Percentiles rank a stretch among this genome's conserved stretches.
phyloP scores from a whole-genome alignment of 2,797 vertebrate genomes.

The Sebastes alutus region DNA sequence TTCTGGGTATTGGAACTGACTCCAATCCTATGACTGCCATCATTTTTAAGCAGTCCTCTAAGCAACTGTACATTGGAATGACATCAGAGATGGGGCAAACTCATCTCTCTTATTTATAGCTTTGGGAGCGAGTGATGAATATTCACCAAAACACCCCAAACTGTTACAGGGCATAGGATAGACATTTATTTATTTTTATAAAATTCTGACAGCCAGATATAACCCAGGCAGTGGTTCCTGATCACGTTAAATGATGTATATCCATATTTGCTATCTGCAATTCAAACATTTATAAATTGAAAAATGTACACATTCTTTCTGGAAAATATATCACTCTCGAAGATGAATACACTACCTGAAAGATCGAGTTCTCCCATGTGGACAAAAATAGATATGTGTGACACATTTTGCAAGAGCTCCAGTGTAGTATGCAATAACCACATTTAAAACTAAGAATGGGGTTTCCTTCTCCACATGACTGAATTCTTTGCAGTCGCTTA shows the following conservation, averaged over 20 bases:
- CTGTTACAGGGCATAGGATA: not conserved
- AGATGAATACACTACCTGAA: not conserved
- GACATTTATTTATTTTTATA: not conserved
- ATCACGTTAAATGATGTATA: not conserved
- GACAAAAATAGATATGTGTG: slow-evolving; percentile 24
- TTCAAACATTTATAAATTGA: not conserved
- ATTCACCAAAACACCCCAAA: slow-evolving; percentile 13
- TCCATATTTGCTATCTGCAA: not conserved
- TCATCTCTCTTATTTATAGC: not conserved
- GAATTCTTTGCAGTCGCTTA: not conserved
- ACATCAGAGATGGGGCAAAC: slow-evolving; percentile 1
- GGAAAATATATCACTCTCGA: not conserved
- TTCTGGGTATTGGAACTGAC: slow-evolving; percentile 20
- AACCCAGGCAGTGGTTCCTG: not conserved
- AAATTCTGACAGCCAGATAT: not conserved
- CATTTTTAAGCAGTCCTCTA: slow-evolving; percentile 9
- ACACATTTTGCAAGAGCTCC: slow-evolving; percentile 16
- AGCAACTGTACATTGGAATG: slow-evolving; percentile 22
- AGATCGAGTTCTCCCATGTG: not conserved
- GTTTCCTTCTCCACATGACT: not conserved
- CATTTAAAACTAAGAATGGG: slow-evolving; percentile 1
- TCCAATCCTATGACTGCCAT: not conserved
- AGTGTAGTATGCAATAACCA: not conserved
- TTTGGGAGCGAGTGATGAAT: slow-evolving; percentile 11
- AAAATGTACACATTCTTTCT: not conserved